Percentiles rank a stretch among this genome's conserved stretches.
These are phyloP conservation scores for Donacobius atricapilla DNA, from an alignment of 2,113 vertebrate genomes.

Conservation along the genomic window DNA sequence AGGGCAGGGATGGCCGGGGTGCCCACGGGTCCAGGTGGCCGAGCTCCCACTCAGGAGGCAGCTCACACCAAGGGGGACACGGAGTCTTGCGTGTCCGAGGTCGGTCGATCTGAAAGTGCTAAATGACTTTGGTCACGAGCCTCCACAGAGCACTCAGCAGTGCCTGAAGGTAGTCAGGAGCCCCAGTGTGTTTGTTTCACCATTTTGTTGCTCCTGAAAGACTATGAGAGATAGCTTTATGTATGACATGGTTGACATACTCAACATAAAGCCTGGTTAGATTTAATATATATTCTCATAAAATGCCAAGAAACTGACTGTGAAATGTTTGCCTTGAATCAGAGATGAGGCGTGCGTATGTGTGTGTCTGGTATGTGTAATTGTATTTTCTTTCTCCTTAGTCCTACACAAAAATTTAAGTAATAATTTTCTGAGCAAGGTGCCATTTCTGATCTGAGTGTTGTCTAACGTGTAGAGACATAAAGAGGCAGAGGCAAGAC, in stretches of 20 bases:
- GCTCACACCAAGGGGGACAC: accelerated
- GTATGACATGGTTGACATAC: conserved; percentile 10
- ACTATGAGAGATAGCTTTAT: neutral
- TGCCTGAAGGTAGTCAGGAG: neutral
- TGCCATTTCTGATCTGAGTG: neutral
- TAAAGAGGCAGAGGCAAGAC: neutral
- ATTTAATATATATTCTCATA: conserved; percentile 9
- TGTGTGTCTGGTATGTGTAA: neutral
- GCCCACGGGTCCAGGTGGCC: accelerated
- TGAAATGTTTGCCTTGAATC: conserved; percentile 18
- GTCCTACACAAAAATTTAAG: neutral
- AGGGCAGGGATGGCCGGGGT: neutral
- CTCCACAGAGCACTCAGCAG: neutral
- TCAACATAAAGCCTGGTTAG: neutral
- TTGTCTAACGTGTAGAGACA: neutral
- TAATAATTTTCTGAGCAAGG: neutral
- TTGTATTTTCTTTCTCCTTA: neutral
- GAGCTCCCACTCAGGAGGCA: accelerated
- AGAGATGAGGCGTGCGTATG: neutral
- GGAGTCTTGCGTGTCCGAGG: accelerated
- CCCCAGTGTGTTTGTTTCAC: neutral
- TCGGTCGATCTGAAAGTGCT: accelerated
- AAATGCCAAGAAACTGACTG: conserved; percentile 30
- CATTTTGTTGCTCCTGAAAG: conserved; percentile 24
- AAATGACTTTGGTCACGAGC: neutral